Evolutionary conservation across 37 sponge, comb jelly and placozoan species (phyloP).

Genomic region (Tethya wilhelma): DNA sequence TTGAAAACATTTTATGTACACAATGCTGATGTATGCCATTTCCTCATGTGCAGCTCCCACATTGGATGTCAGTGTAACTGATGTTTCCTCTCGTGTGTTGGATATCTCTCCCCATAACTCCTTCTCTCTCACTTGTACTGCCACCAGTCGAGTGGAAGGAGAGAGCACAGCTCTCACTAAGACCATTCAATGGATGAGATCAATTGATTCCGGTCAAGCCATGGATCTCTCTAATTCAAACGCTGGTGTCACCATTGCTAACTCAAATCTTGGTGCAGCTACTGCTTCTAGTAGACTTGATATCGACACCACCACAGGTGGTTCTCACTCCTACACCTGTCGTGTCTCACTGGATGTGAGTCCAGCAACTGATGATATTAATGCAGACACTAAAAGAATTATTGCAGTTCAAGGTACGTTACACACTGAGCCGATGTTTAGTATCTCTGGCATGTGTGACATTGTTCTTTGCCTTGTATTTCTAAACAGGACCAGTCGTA

Average conservation of each 20-base stretch:
- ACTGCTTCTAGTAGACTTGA: neutral
- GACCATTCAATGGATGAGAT: neutral
- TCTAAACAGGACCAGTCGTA: constrained; percentile 10
- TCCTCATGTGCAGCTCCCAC: neutral
- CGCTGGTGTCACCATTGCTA: neutral
- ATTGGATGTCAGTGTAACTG: neutral
- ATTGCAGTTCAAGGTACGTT: constrained; percentile 18
- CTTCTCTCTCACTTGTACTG: constrained; percentile 18
- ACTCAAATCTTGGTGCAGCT: neutral
- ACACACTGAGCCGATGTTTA: neutral
- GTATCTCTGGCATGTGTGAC: neutral
- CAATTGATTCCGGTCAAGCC: neutral
- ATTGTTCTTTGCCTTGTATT: neutral
- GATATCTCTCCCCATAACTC: constrained; percentile 25
- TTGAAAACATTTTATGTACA: neutral
- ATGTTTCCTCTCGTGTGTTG: neutral
- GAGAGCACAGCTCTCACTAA: neutral
- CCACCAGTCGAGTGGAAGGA: neutral
- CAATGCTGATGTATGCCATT: neutral
- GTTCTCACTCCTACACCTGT: constrained; percentile 5
- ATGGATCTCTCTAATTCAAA: neutral
- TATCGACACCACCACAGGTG: neutral
- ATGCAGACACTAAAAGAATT: neutral
- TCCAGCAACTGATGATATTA: constrained; percentile 16
- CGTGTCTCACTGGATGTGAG: neutral